Percentiles rank a stretch among this genome's conserved stretches.
phyloP scores from a whole-genome alignment of 2,797 vertebrate species.

The Cyclura pinguis region DNA sequence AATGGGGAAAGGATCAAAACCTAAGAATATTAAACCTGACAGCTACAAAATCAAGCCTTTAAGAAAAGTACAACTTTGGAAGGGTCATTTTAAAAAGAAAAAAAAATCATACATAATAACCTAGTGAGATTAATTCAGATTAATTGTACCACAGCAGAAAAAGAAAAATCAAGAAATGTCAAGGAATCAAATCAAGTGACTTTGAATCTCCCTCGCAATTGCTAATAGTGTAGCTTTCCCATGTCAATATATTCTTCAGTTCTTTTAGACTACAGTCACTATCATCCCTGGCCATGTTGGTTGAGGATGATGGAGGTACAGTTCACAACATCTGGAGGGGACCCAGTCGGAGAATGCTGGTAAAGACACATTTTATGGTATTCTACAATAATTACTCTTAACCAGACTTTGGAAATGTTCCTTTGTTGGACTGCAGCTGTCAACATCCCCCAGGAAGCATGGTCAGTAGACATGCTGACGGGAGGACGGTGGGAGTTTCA shows the following conservation, averaged over 20 bases:
- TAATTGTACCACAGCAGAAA: not conserved
- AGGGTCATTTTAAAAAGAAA: not conserved
- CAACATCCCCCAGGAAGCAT: not conserved
- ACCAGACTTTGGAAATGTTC: no score
- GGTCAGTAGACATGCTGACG: no score
- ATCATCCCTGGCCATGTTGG: not conserved
- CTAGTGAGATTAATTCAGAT: not conserved
- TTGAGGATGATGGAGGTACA: no score
- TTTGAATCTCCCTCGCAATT: accelerated
- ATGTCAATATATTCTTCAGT: no score
- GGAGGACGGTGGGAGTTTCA: no score
- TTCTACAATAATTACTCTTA: not conserved
- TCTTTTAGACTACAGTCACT: not conserved
- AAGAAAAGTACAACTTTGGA: not conserved
- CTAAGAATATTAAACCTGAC: no score
- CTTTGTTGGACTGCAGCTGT: not conserved
- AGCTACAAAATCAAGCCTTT: not conserved
- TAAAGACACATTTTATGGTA: not conserved
- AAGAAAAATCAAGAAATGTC: no score
- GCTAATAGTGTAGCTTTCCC: not conserved
- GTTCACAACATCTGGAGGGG: no score
- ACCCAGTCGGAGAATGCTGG: no score
- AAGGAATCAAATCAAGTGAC: no score
- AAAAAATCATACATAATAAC: not conserved
- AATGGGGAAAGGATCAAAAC: no score